Conservation (phyloP, 2,888 invertebrate species). For the Caenorhabditis angaria region DNA sequence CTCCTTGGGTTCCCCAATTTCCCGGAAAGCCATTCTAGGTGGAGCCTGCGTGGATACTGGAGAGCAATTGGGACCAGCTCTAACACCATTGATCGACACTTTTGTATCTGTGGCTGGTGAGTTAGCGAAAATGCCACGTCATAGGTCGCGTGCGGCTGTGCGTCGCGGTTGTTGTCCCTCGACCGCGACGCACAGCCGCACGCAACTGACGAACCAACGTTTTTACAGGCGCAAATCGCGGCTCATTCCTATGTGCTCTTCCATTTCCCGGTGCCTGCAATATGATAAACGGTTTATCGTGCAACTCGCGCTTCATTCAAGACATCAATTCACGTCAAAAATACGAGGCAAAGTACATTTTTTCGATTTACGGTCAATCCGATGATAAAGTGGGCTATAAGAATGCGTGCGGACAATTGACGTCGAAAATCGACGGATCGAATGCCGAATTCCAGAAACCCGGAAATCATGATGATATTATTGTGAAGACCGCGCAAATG, state of each 20-base stretch:
- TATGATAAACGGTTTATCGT: constrained; percentile 61
- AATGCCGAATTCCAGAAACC: constrained; percentile 56
- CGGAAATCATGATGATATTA: constrained; percentile 67
- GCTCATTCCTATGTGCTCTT: constrained; percentile 65
- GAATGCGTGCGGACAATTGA: constrained; percentile 61
- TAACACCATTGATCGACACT: constrained; percentile 63
- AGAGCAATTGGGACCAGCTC: constrained; percentile 64
- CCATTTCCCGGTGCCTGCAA: constrained; percentile 68
- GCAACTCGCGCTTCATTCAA: constrained; percentile 58
- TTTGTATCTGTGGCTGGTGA: constrained; percentile 54
- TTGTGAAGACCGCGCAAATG: constrained; percentile 58
- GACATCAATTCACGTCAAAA: constrained; percentile 64
- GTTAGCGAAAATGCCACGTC: no score
- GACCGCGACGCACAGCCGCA: no score
- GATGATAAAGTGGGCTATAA: constrained; percentile 68
- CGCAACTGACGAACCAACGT: no score
- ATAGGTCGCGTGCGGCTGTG: no score
- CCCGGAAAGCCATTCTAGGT: constrained; percentile 62
- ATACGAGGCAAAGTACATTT: constrained; percentile 65
- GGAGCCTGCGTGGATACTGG: constrained; percentile 64
- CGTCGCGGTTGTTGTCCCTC: no score
- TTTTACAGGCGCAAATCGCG: constrained; percentile 60
- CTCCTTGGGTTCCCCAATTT: constrained; percentile 68
- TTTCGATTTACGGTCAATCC: constrained; percentile 61
- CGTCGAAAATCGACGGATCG: constrained; percentile 59